phyloP scores from a whole-genome alignment of 2,797 vertebrate genomes.

The Lagorchestes hirsutus region DNA sequence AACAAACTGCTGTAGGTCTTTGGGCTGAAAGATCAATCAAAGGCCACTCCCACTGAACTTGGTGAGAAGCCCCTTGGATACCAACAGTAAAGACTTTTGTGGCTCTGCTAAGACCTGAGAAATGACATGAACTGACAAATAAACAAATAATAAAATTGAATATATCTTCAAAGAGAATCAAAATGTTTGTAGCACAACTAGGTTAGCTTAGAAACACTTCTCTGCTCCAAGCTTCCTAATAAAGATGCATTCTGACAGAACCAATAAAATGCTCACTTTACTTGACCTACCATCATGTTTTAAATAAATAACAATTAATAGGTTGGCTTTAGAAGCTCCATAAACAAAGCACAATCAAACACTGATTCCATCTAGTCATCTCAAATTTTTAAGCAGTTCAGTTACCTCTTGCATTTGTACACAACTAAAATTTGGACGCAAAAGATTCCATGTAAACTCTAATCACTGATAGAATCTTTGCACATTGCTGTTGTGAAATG shows the following conservation, averaged over 20 bases:
- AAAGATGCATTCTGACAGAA: slow-evolving; percentile 46
- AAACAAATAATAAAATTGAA: slow-evolving; percentile 76
- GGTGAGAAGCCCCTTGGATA: slow-evolving; percentile 84
- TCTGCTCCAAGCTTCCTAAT: slow-evolving; percentile 55
- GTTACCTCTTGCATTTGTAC: not conserved
- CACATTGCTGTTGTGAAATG: not conserved
- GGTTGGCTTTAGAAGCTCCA: slow-evolving; percentile 57
- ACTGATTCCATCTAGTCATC: slow-evolving; percentile 35
- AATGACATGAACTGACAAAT: slow-evolving; percentile 78
- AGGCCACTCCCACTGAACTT: slow-evolving; percentile 81
- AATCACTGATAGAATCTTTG: slow-evolving; percentile 55
- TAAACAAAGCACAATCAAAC: slow-evolving; percentile 46
- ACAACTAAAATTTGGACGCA: slow-evolving; percentile 46
- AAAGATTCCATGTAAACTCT: slow-evolving; percentile 28
- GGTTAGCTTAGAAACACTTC: slow-evolving; percentile 57
- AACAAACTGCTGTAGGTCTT: slow-evolving; percentile 95
- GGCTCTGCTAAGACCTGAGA: slow-evolving; percentile 88
- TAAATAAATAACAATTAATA: slow-evolving; percentile 47
- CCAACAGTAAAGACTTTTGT: slow-evolving; percentile 82
- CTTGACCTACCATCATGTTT: slow-evolving; percentile 51
- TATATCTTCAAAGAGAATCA: slow-evolving; percentile 54
- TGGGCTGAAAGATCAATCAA: slow-evolving; percentile 87
- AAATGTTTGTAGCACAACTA: slow-evolving; percentile 55
- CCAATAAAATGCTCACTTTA: slow-evolving; percentile 40
- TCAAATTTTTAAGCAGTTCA: slow-evolving; percentile 52